phyloP scores from a whole-genome alignment of 2,797 vertebrate genomes.

The Tachyglossus aculeatus region DNA sequence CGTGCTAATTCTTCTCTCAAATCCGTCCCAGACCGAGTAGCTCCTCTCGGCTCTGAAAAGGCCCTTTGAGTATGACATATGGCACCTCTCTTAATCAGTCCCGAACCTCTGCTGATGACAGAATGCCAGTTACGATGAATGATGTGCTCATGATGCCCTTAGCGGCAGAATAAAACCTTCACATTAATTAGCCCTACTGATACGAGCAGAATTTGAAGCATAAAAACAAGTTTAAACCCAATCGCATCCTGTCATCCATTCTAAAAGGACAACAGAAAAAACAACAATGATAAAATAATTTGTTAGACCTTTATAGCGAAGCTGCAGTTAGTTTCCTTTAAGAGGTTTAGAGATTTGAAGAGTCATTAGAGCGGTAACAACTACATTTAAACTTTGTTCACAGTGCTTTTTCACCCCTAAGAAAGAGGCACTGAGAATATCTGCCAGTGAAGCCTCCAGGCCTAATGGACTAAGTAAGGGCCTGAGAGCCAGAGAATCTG shows the following conservation, averaged over 20 bases:
- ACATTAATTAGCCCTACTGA: neutral
- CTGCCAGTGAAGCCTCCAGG: no score
- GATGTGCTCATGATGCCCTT: neutral
- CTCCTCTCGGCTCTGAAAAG: no score
- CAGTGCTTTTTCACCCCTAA: no score
- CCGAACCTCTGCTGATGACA: neutral
- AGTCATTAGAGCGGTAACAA: no score
- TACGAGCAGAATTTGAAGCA: neutral
- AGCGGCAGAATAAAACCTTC: neutral
- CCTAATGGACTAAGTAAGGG: neutral
- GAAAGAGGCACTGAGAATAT: no score
- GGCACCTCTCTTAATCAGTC: neutral
- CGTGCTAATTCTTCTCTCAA: no score
- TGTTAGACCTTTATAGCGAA: conserved; percentile 4
- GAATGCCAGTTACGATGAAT: neutral
- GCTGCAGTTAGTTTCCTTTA: no score
- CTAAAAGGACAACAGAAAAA: no score
- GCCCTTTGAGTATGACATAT: neutral
- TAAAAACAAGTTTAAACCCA: neutral
- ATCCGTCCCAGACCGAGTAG: no score
- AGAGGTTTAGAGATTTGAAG: no score
- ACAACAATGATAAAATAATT: conserved; percentile 23
- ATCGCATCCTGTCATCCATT: neutral
- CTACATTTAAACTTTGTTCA: no score
- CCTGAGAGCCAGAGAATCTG: neutral